Evolutionary conservation across 2,113 vertebrate species (phyloP).

Genomic region (Galeopterus variegatus): DNA sequence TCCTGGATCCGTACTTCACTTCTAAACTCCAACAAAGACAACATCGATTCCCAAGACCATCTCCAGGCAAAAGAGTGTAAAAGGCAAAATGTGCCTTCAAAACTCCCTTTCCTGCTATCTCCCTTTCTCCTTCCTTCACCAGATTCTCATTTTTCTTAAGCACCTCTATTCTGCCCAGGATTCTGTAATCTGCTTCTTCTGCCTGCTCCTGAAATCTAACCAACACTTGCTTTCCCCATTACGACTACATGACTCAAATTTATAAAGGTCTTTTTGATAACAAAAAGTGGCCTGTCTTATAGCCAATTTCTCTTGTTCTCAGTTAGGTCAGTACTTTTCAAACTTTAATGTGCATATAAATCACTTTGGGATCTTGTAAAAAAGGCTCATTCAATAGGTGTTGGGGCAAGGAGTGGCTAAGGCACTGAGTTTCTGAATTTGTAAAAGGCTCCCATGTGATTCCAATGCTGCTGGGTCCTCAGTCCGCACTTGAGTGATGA

Average conservation of each 20-base stretch:
- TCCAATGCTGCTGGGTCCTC: background rate
- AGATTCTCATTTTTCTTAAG: background rate
- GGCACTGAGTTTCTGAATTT: background rate
- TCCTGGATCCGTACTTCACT: background rate
- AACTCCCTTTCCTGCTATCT: background rate
- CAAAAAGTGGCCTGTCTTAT: background rate
- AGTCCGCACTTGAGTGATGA: background rate
- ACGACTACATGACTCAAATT: background rate
- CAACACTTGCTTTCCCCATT: background rate
- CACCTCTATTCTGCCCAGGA: background rate
- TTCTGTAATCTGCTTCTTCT: background rate
- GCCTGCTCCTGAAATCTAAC: background rate
- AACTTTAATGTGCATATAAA: background rate
- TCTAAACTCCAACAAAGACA: background rate
- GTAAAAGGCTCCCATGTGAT: background rate
- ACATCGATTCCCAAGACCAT: background rate
- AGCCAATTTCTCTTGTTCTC: constrained; percentile 35
- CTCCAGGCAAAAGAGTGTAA: background rate
- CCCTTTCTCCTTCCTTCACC: background rate
- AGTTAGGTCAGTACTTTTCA: background rate
- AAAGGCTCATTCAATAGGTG: background rate
- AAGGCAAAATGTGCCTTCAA: background rate
- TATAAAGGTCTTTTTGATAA: constrained; percentile 9
- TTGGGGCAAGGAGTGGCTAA: background rate
- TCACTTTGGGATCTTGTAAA: background rate